Conservation (phyloP, 2,888 invertebrate species). For the Phoenoteleia sp. region DNA sequence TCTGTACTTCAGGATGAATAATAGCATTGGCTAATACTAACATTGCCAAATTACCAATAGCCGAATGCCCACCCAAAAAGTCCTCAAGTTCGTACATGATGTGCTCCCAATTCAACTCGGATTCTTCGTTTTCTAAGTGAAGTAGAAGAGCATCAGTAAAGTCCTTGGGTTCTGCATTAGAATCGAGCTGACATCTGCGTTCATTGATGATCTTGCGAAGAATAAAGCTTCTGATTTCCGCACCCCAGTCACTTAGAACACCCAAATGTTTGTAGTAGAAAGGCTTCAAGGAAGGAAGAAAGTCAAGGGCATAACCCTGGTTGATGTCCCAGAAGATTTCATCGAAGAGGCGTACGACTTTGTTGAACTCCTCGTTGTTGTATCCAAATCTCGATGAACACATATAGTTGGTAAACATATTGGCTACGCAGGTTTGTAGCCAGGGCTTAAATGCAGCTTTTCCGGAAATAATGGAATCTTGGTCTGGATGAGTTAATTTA, state of each 20-base stretch:
- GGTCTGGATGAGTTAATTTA: slow-evolving; percentile 87
- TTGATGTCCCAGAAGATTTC: slow-evolving; percentile 97
- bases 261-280: slow-evolving; percentile 91
- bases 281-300: slow-evolving; percentile 93
- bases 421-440: slow-evolving; percentile 92
- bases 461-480: slow-evolving; percentile 79
- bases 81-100: slow-evolving; percentile 95
- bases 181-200: slow-evolving; percentile 88
- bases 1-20: slow-evolving; percentile 89
- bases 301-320: slow-evolving; percentile 95
- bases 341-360: slow-evolving; percentile 92
- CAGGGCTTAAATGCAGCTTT: slow-evolving; percentile 90
- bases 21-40: slow-evolving; percentile 91
- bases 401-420: slow-evolving; percentile 96
- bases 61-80: slow-evolving; percentile 95
- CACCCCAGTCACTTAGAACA: slow-evolving; percentile 90
- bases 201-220: slow-evolving; percentile 90
- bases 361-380: slow-evolving; percentile 90
- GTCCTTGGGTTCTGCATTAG: slow-evolving; percentile 88
- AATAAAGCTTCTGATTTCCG: slow-evolving; percentile 92
- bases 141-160: slow-evolving; percentile 93
- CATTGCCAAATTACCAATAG: slow-evolving; percentile 95
- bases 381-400: slow-evolving; percentile 93
- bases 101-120: slow-evolving; percentile 91
- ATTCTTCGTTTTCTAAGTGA: slow-evolving; percentile 89